A percentile compares a stretch with the other conserved stretches of the same genome.
phyloP scores from a whole-genome alignment of 1,140 invertebrate species.

The Bombus waltoni region DNA sequence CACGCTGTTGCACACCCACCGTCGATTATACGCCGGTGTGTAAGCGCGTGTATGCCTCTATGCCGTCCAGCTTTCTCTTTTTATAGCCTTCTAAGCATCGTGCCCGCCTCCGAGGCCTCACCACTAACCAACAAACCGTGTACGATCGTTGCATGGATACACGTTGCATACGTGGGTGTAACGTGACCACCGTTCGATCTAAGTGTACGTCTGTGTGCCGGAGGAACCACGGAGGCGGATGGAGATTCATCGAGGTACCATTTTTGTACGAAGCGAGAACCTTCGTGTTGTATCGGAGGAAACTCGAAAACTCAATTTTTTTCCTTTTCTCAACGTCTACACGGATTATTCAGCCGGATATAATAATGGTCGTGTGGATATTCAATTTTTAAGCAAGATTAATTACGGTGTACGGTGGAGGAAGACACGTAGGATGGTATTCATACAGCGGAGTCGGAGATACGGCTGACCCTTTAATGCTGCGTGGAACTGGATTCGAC shows the following conservation, averaged over 20 bases:
- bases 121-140: slow-evolving; percentile 18
- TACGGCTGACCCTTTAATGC: background rate
- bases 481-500: background rate
- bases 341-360: background rate
- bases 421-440: no score
- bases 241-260: slow-evolving; percentile 31
- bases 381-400: background rate
- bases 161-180: slow-evolving; percentile 38
- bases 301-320: background rate
- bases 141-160: slow-evolving; percentile 15
- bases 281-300: no score
- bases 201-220: background rate
- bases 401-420: background rate
- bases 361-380: background rate
- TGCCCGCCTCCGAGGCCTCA: slow-evolving; percentile 50
- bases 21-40: slow-evolving; percentile 37
- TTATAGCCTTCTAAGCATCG: slow-evolving; percentile 69
- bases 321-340: background rate
- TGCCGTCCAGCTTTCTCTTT: slow-evolving; percentile 71
- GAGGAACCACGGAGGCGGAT: slow-evolving; percentile 27
- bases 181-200: background rate
- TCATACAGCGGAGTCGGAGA: background rate
- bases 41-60: slow-evolving; percentile 42
- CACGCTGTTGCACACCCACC: slow-evolving; percentile 57
- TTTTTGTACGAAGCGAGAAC: slow-evolving; percentile 17